Evolutionary conservation across 2,797 vertebrate species (phyloP), one percentile per base, ranked within the genome.

Genomic region (Oophaga sylvatica): DNA sequence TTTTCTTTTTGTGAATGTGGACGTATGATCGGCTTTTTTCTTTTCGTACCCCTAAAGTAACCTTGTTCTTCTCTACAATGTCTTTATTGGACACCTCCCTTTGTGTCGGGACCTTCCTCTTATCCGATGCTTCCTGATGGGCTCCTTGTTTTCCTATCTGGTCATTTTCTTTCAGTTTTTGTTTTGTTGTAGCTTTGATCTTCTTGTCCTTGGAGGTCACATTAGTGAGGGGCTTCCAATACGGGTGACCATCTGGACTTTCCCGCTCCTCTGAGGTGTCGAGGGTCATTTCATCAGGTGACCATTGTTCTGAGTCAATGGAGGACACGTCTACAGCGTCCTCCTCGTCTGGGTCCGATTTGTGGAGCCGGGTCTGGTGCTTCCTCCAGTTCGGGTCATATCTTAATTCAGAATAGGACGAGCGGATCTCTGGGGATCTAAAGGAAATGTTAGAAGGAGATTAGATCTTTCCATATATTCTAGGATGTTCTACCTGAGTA

Each of bases 311-410:
- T 3, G 67, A 75, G 29, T 26, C 81, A 63, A 19, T 35, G 11
- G 65, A 68, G 26, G 83, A 85, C 2, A 75, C 48, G n/a, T 68
- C 78, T 35, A 31, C 57, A 19, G 19, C 6, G 0, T 80, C 83
- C 20, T 85, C 87, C 15, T 67, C 68, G 9, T 87, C 80, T 31
- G 29, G 63, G 56, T 45, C 70, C n/a, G 76, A n/a, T 16, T 6
- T 31, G 11, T 76, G 13, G 56, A 5, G 35, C 12, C 19, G 13
- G 8, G 17, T 60, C 6, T 35, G 79, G 15, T 83, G 63, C 29
- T 63, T 86, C 29, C 81, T 89, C 87, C 87, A 89, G 56, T 89
- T 20, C 2, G 87, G 87, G 20, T 89, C 71, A 16, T 89, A 89
- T 41, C 71, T 67, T 19, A 89, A 68, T 71, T 86, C 60, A 20